Base-by-base conservation (phyloP, 2,113 vertebrate species). In the Lagenorhynchus albirostris region DNA sequence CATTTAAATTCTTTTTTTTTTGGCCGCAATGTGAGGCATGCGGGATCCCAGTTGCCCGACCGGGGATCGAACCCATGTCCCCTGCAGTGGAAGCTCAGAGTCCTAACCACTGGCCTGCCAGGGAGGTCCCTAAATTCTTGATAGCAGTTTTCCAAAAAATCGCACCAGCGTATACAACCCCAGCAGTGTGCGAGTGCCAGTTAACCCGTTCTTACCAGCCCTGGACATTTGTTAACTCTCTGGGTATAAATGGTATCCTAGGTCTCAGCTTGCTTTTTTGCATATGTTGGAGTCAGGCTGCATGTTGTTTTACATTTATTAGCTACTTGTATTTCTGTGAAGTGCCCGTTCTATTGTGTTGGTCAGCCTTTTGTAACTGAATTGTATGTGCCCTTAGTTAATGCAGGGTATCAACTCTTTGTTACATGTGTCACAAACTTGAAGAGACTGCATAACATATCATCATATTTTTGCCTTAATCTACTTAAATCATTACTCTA, bases 181-280 rank as follows among this genome's bases (percentile, higher is more conserved):
- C 60, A 13, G 31, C 6, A 7, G 55, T 58, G 31, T 58, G 60
- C 44, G 41, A n/a, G 12, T 65, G 36, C 31, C n/a, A 4, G 20
- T 58, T 14, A 14, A 31, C 8, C 11, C 3, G 0, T 17, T 38
- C 36, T 0, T 26, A 6, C 55, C 6, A 20, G 60, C 36, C 9
- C 79, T 58, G 31, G 47, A 9, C 20, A 14, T 6, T 44, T 53
- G 13, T 58, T 50, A n/a, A 31, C 23, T 15, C 15, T 38, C 21
- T 41, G 29, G 53, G 33, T n/a, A 6, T 41, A 63, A 63, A 33
- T 1, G 0, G 23, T 44, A 6, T 36, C 17, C 23, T 41, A 0
- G 62, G 26, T 25, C 25, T 55, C 18, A 11, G 36, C 62, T 90
- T 17, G n/a, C n/a, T 53, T 84, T 62, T 67, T 63, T 31, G 8